These are phyloP conservation scores for Mirounga angustirostris DNA, from an alignment of 2,113 vertebrate species.

Conservation along the genomic window DNA sequence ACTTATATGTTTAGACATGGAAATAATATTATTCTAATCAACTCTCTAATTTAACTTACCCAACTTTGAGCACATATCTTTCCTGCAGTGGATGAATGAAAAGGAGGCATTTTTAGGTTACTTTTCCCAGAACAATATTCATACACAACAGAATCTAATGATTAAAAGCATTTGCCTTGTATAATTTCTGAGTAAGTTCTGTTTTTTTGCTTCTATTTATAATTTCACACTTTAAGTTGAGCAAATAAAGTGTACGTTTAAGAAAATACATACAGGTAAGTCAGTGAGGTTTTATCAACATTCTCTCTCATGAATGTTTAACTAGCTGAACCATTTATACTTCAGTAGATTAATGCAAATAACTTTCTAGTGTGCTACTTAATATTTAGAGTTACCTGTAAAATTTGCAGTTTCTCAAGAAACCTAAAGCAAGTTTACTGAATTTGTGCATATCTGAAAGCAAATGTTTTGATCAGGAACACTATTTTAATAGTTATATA, in stretches of 20 bases:
- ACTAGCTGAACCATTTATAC: not conserved
- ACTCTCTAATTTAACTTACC: not conserved
- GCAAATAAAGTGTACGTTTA: not conserved
- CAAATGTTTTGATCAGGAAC: constrained; percentile 11
- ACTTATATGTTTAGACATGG: not conserved
- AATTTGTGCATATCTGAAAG: not conserved
- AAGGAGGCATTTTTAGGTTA: not conserved
- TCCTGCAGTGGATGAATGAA: not conserved
- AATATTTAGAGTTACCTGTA: constrained; percentile 1
- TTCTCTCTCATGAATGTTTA: not conserved
- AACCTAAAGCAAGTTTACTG: not conserved
- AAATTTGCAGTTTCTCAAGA: not conserved
- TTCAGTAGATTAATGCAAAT: constrained; percentile 52
- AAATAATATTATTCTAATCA: constrained; percentile 29
- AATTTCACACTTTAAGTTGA: not conserved
- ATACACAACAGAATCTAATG: not conserved
- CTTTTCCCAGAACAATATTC: not conserved
- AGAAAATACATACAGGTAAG: not conserved
- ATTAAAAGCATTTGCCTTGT: not conserved
- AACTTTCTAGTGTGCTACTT: not conserved
- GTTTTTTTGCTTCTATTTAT: not conserved
- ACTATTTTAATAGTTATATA: not conserved
- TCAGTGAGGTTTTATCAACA: not conserved
- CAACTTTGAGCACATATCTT: not conserved
- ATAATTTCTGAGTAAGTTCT: not conserved